Evolutionary conservation across 2,797 vertebrate species (phyloP).

Genomic region (Cirrhinus mrigala): DNA sequence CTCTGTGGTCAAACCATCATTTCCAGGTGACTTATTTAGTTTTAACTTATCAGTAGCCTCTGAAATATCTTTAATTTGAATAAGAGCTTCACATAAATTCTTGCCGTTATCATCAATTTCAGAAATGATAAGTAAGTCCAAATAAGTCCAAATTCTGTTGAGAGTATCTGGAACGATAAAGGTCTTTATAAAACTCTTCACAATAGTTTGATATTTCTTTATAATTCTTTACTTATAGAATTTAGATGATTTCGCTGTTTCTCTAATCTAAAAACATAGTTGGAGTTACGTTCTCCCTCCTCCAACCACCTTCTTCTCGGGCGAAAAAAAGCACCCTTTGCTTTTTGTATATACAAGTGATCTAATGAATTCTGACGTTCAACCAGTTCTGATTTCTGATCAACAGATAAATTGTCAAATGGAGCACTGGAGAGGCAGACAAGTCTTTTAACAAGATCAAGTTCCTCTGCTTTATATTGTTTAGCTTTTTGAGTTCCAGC

Average conservation of each 20-base stretch:
- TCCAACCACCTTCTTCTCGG: neutral
- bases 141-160: neutral
- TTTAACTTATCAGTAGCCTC: neutral
- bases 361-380: slow-evolving; percentile 10
- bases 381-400: neutral
- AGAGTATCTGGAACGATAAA: neutral
- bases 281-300: neutral
- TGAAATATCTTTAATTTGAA: neutral
- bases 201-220: neutral
- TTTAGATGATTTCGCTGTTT: neutral
- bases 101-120: neutral
- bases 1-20: neutral
- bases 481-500: neutral
- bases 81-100: neutral
- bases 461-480: neutral
- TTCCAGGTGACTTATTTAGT: neutral
- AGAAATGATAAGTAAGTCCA: too few species aligned
- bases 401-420: neutral
- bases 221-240: neutral
- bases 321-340: neutral
- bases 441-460: neutral
- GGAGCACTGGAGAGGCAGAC: neutral
- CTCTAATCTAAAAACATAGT: neutral
- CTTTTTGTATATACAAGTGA: neutral
- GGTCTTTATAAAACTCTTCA: slow-evolving; percentile 3